Conservation (phyloP, 2,113 vertebrate genomes). For the Strigops habroptila region DNA sequence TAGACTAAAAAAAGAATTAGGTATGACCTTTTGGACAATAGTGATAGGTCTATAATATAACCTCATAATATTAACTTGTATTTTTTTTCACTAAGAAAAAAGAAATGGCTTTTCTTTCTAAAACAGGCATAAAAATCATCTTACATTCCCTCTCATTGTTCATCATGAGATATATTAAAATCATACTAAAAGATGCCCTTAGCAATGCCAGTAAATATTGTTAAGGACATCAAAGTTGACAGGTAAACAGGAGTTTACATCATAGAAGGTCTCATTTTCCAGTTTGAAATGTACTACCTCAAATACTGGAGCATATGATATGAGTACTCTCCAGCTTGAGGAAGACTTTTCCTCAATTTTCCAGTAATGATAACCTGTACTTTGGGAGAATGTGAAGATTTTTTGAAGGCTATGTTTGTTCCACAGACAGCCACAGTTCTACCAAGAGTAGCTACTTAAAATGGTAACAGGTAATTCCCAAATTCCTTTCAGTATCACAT, state of each 20-base stretch:
- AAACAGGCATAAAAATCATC: background rate
- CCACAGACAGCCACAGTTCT: background rate
- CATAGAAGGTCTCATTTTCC: background rate
- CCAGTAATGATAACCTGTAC: background rate
- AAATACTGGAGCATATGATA: background rate
- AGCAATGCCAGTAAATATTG: background rate
- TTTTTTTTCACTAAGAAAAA: background rate
- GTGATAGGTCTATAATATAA: background rate
- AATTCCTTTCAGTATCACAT: background rate
- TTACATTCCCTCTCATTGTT: background rate
- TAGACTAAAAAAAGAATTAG: background rate
- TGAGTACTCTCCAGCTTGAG: background rate
- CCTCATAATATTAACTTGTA: background rate
- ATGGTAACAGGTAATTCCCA: background rate
- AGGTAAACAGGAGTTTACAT: background rate
- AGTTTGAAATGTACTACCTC: background rate
- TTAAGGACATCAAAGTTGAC: background rate
- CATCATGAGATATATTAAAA: background rate
- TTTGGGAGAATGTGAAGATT: background rate
- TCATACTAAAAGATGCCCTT: background rate
- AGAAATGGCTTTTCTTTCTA: background rate
- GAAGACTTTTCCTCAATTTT: background rate
- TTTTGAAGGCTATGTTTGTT: background rate
- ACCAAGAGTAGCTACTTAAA: background rate
- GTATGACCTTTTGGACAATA: background rate